These are phyloP conservation scores for Amblyraja radiata DNA, from an alignment of 2,797 vertebrate genomes.

Conservation along the genomic window DNA sequence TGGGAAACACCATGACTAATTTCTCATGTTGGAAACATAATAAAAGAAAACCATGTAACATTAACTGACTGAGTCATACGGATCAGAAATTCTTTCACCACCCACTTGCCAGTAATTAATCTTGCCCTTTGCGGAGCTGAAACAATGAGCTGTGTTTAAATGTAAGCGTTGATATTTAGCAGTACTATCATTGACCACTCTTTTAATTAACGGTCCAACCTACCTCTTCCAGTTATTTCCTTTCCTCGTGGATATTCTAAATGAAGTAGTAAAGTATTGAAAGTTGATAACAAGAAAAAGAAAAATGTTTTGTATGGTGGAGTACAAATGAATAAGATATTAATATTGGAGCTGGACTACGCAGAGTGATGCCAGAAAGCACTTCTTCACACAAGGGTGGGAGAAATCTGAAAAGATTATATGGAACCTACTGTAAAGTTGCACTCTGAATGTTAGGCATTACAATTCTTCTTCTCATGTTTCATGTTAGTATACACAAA, in stretches of 20 bases:
- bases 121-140: neutral
- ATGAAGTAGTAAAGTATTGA: neutral
- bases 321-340: neutral
- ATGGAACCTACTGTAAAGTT: neutral
- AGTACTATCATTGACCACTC: neutral
- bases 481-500: neutral
- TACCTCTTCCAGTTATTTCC: neutral
- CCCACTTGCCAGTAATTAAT: neutral
- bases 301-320: neutral
- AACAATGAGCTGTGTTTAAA: neutral
- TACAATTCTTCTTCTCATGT: neutral
- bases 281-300: neutral
- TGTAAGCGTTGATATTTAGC: too few relatives aligned
- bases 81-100: neutral
- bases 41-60: neutral
- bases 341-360: neutral
- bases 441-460: neutral
- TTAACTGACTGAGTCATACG: neutral
- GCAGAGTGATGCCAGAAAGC: neutral
- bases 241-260: neutral
- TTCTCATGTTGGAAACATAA: neutral
- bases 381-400: neutral
- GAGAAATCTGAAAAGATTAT: neutral
- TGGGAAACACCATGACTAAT: conserved; percentile 5
- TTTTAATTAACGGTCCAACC: conserved; percentile 1